Conservation (phyloP, 2,888 invertebrate genomes). For the Philereme transversata region DNA sequence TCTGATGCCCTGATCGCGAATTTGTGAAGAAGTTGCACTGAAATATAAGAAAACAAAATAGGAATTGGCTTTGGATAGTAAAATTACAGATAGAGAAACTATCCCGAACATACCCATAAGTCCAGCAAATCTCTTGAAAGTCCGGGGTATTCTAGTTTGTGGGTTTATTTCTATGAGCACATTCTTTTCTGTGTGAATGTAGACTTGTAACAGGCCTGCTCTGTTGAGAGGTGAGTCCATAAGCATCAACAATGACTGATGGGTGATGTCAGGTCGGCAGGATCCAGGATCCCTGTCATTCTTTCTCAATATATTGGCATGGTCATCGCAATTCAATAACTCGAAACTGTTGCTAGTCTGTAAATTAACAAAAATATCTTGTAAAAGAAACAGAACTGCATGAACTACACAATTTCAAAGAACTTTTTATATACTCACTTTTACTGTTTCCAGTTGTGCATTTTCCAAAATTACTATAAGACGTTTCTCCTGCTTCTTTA, state of each 20-base stretch:
- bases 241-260: conserved; percentile 98
- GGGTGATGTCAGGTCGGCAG: conserved; percentile 98
- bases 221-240: conserved; percentile 98
- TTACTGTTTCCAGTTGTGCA: conserved; percentile 97
- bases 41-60: conserved; percentile 10
- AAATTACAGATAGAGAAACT: not conserved
- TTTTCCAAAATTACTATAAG: conserved; percentile 96
- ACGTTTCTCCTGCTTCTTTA: conserved; percentile 94
- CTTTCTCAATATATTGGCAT: conserved; percentile 92
- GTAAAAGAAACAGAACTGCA: not conserved
- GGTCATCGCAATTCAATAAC: conserved; percentile 97
- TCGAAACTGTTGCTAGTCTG: conserved; percentile 95
- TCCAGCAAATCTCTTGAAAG: conserved; percentile 98
- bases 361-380: conserved; percentile 8
- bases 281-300: conserved; percentile 93
- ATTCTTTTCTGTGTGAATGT: conserved; percentile 95
- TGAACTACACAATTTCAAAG: not conserved
- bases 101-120: conserved; percentile 90
- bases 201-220: conserved; percentile 97
- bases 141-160: conserved; percentile 97
- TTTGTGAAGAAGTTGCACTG: conserved; percentile 98
- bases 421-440: conserved; percentile 82
- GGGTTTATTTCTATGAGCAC: conserved; percentile 98
- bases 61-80: not conserved
- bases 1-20: conserved; percentile 96